Evolutionary conservation across 2,888 invertebrate genomes (phyloP), one percentile per base, ranked within the genome.

Genomic region (Dilophus febrilis): DNA sequence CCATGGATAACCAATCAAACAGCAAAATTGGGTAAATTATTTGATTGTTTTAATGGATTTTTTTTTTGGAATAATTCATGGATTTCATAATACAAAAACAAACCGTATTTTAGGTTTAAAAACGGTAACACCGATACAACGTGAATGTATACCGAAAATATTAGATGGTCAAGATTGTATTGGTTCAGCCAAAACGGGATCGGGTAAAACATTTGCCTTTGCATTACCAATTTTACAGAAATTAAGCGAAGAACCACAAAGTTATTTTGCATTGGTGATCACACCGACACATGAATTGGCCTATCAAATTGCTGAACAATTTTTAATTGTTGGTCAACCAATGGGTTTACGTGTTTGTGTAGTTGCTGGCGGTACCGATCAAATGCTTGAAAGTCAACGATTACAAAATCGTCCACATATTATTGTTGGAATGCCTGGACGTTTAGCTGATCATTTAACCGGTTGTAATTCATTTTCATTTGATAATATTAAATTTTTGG

Each of bases 151-250:
- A 51, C 76, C 85, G 4, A 66, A 68, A 44, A 84, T 90, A 49
- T 58, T 90, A 30, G 54, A 66, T 42, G 91, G 91, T 0, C 67
- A 72, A 49, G 88, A 95, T 65, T 90, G 91, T 50, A 83, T 98
- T 45, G 97, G 92, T 8, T 91, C 91, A 50, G 92, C 95, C 0
- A 92, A 95, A 61, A 98, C 97, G 8, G 97, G 97, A 12, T 94
- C 92, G 41, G 97, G 97, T 2, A 98, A 98, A 68, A 98, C 98
- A 1, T 76, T 97, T 53, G 92, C 97, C 0, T 98, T 98, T 70
- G 94, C 91, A 1, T 59, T 97, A 40, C 95, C 95, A 0, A 88
- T 97, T 51, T 59, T 97, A 35, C 90, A 95, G 57, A 77, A 79
- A 55, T 65, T 97, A 22, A 84, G 85, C 42, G 83, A 90, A 55